Conservation (phyloP, 2,113 vertebrate species). For the Hystrix cristata region DNA sequence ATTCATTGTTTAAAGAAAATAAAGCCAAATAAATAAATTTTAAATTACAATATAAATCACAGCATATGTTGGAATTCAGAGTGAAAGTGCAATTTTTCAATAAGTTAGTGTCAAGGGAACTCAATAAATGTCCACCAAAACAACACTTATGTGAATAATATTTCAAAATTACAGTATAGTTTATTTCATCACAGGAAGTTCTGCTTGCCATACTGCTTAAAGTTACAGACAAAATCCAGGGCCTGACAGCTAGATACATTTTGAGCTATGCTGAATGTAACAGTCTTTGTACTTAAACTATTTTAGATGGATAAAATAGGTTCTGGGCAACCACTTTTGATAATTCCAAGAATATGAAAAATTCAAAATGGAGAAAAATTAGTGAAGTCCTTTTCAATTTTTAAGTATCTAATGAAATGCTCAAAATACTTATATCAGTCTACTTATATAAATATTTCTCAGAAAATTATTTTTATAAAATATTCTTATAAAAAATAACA, state of each 20-base stretch:
- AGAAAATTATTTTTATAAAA: neutral
- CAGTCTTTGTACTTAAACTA: neutral
- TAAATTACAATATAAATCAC: constrained; percentile 30
- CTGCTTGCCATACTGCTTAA: neutral
- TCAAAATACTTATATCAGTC: neutral
- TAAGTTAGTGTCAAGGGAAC: neutral
- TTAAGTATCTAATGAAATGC: neutral
- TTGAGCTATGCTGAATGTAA: neutral
- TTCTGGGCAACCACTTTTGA: neutral
- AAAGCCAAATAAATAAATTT: neutral
- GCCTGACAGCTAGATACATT: neutral
- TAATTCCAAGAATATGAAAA: neutral
- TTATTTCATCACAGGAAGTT: neutral
- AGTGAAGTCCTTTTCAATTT: neutral
- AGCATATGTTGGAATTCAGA: neutral
- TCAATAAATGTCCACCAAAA: neutral
- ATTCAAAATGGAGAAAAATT: neutral
- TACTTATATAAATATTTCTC: neutral
- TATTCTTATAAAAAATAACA: neutral
- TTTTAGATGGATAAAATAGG: neutral
- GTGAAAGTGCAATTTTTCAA: neutral
- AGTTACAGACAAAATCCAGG: neutral
- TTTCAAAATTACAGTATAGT: neutral
- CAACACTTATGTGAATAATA: neutral
- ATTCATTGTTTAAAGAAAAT: constrained; percentile 73